A percentile compares a stretch with the other conserved stretches of the same genome.
Conservation (phyloP, 2,888 invertebrate genomes). For the Margaritifera margaritifera region DNA sequence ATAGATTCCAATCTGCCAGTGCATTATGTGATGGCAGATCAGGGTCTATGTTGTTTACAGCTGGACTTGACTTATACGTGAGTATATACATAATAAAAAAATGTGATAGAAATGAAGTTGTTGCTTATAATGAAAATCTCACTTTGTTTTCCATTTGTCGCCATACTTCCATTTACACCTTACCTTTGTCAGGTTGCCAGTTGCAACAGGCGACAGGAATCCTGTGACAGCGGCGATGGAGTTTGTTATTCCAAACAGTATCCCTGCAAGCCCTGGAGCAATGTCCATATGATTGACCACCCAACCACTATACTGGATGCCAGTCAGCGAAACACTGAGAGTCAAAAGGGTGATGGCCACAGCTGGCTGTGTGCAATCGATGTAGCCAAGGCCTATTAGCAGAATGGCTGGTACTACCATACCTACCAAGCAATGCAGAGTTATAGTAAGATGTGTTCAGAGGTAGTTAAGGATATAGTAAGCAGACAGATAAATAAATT, state of each 20-base stretch:
- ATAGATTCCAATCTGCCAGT: too few species aligned
- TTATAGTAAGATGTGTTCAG: neutral
- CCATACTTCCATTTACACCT: neutral
- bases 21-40: too few species aligned
- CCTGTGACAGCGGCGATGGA: conserved; percentile 70
- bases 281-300: conserved; percentile 73
- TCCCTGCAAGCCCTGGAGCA: conserved; percentile 70
- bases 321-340: conserved; percentile 64
- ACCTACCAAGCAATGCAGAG: conserved; percentile 44
- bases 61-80: too few species aligned
- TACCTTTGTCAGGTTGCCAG: conserved; percentile 63
- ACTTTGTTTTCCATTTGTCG: too few species aligned
- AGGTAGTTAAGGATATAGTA: neutral
- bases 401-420: conserved; percentile 64
- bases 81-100: too few species aligned
- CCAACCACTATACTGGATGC: conserved; percentile 68
- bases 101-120: too few species aligned
- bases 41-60: too few species aligned
- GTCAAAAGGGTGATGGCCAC: conserved; percentile 65
- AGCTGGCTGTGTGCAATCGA: conserved; percentile 63
- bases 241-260: conserved; percentile 71
- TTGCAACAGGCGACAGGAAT: conserved; percentile 68
- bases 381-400: conserved; percentile 65
- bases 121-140: too few species aligned
- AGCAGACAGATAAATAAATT: neutral